A percentile compares a stretch with the other conserved stretches of the same genome.
Evolutionary conservation across 1,140 invertebrate genomes (phyloP).

Genomic region (Dysdera silvatica): DNA sequence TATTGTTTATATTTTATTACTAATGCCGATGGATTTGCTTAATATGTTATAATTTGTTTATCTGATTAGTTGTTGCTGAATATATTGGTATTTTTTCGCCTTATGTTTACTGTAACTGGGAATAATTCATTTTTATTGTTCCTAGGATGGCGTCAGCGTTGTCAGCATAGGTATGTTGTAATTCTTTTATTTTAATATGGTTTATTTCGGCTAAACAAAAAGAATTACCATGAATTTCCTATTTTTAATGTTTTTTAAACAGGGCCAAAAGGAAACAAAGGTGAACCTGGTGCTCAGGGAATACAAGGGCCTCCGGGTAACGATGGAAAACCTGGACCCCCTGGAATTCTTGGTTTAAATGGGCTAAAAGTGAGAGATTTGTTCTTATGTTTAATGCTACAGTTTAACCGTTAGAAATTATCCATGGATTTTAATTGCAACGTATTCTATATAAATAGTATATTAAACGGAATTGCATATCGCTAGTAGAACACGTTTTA

Average conservation of each 20-base stretch:
- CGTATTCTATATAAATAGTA: too few species aligned
- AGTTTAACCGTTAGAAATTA: too few species aligned
- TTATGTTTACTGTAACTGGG: too few species aligned
- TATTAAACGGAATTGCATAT: too few species aligned
- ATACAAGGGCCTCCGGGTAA: conserved; percentile 13
- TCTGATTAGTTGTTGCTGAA: too few species aligned
- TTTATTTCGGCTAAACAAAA: neutral
- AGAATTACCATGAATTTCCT: neutral
- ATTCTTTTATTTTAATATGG: neutral
- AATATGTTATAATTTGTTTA: too few species aligned
- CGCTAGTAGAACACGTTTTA: too few species aligned
- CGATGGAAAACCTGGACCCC: conserved; percentile 15
- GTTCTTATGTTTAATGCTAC: too few species aligned
- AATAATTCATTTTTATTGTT: neutral
- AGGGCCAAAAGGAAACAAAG: conserved; percentile 25
- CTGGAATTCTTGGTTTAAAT: conserved; percentile 2
- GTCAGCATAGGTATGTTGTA: conserved; percentile 24
- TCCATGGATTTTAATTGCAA: too few species aligned
- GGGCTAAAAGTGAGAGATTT: conserved; percentile 8
- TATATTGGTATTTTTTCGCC: too few species aligned
- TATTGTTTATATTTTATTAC: too few species aligned
- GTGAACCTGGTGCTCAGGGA: conserved; percentile 9
- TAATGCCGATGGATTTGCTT: too few species aligned
- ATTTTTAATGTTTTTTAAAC: neutral
- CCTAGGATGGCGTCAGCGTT: conserved; percentile 28